Base-by-base conservation (phyloP, 1,140 invertebrate genomes). In the Drosophila eugracilis region DNA sequence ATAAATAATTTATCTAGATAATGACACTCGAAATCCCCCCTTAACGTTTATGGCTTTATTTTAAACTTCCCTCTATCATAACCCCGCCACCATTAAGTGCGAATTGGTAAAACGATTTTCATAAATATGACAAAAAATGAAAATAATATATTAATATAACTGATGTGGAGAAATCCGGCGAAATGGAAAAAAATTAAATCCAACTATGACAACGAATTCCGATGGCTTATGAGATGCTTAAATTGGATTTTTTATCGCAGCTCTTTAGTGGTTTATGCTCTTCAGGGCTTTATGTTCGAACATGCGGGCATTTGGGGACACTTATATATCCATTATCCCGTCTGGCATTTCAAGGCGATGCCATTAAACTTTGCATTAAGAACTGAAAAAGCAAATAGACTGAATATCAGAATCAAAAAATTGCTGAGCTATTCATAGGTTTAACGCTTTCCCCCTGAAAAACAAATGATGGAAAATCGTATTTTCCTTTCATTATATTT, bases 1-100 rank as follows among this genome's bases (percentile, higher is more conserved):
- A 66, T 72, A 80, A 76, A 80, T 71, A 71, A 72, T 71, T 83
- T 73, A 83, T 74, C 44, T 34, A 66, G 58, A 84, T 71, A 75
- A 79, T 59, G 52, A 44, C 59, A 65, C 54, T 45, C 28, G 48
- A 69, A 76, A 76, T 73, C 59, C 52, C 36, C 14, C 21, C 30
- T n/a, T n/a, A 32, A n/a, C 55, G 30, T 71, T 54, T 39, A 66
- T 53, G 34, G 17, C 19, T 48, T 74, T 58, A 69, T 74, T 70
- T 60, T 48, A 62, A 69, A 49, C 48, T n/a, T n/a, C n/a, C 49
- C 21, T n/a, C 42, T 34, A n/a, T 14, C 15, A 34, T 19, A 3
- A 7, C 22, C 21, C 7, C 30, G 2, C 9, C 1, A 12, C 45
- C 65, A 67, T 48, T 57, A 55, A 70, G 63, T 70, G 57, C 30